phyloP scores from a whole-genome alignment of 2,113 vertebrate genomes.

The Deroptyus accipitrinus region DNA sequence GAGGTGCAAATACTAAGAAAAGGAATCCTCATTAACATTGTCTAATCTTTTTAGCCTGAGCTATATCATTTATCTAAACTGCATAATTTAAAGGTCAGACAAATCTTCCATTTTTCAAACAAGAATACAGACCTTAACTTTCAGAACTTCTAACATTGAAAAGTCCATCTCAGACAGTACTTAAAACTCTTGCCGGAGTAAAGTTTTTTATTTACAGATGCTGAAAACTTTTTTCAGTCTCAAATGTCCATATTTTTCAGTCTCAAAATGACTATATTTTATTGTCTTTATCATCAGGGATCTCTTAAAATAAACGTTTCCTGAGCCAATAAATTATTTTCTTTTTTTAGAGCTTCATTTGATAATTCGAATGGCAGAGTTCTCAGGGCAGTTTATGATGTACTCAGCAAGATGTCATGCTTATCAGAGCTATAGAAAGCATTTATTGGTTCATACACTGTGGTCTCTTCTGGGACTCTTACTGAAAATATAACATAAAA shows the following conservation, averaged over 20 bases:
- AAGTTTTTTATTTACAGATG: neutral
- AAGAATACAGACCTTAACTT: neutral
- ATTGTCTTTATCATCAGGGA: neutral
- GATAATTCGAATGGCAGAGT: neutral
- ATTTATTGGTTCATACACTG: slow-evolving; percentile 38
- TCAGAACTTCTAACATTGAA: neutral
- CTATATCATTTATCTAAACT: slow-evolving; percentile 27
- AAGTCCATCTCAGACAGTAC: neutral
- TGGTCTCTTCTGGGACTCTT: neutral
- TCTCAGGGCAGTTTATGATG: neutral
- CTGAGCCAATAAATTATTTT: neutral
- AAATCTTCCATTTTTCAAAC: slow-evolving; percentile 36
- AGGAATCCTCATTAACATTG: slow-evolving; percentile 20
- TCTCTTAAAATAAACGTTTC: slow-evolving; percentile 1
- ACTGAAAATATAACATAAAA: slow-evolving; percentile 41
- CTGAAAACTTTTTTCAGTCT: neutral
- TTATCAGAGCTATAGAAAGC: slow-evolving; percentile 8
- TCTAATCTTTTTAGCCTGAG: slow-evolving; percentile 36
- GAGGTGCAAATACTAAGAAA: slow-evolving; percentile 52
- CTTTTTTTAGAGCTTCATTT: neutral
- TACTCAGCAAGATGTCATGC: slow-evolving; percentile 9
- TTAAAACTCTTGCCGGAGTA: neutral
- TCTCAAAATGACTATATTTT: neutral
- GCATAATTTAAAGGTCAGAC: slow-evolving; percentile 47
- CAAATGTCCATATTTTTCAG: neutral